A percentile compares a stretch with the other conserved stretches of the same genome.
Conservation (phyloP, 2,888 invertebrate genomes). For the Athalia circularis region DNA sequence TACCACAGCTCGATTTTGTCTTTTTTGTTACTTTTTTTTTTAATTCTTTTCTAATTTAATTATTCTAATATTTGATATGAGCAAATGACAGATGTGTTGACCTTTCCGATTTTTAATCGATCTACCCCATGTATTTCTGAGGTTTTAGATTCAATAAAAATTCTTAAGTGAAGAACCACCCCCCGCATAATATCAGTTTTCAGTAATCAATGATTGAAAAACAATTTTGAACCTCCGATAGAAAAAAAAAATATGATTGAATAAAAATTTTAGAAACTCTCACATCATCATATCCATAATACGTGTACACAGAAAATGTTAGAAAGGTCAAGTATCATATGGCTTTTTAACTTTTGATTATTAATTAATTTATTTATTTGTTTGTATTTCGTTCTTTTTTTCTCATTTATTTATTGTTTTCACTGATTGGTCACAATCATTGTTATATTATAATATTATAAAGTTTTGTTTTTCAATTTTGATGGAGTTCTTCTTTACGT, state of each 20-base stretch:
- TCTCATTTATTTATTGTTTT: neutral
- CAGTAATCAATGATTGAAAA: conserved; percentile 15
- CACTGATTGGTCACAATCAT: conserved; percentile 11
- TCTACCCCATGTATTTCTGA: neutral
- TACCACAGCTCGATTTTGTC: too few species aligned
- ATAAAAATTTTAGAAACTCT: neutral
- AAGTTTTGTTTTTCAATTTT: neutral
- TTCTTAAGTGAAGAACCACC: conserved; percentile 29
- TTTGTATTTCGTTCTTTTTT: neutral
- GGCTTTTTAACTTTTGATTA: conserved; percentile 32
- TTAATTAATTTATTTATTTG: conserved; percentile 23
- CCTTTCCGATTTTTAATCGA: conserved; percentile 60
- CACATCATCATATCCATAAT: neutral
- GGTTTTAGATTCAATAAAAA: neutral
- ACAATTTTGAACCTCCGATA: neutral
- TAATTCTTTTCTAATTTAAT: neutral
- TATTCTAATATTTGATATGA: conserved; percentile 67
- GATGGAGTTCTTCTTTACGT: conserved; percentile 43
- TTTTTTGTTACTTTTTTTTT: neutral
- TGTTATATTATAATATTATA: too few species aligned
- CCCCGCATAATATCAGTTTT: conserved; percentile 16
- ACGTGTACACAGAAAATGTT: conserved; percentile 1
- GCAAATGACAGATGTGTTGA: conserved; percentile 68
- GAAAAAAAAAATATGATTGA: conserved; percentile 30
- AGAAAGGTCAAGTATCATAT: conserved; percentile 32